Conservation (phyloP, 2,113 vertebrate genomes). For the Pedionomus torquatus region DNA sequence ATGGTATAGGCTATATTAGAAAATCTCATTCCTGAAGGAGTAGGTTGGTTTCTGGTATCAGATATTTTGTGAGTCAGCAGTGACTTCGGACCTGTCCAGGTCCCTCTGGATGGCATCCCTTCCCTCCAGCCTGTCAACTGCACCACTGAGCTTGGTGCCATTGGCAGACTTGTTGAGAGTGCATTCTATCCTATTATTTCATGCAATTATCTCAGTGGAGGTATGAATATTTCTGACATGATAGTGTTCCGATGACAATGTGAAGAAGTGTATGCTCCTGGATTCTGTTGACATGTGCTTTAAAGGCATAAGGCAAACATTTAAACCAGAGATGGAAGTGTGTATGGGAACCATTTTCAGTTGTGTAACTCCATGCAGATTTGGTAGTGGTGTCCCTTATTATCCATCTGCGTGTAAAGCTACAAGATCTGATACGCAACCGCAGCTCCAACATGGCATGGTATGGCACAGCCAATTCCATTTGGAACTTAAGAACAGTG, state of each 20-base stretch:
- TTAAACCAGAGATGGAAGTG: slow-evolving; percentile 31
- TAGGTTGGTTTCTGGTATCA: too few species aligned
- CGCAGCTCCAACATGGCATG: background rate
- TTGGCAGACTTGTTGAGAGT: too few species aligned
- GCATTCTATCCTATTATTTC: too few species aligned
- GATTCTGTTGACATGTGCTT: background rate
- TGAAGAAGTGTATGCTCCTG: background rate
- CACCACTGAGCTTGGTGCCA: too few species aligned
- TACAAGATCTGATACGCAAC: background rate
- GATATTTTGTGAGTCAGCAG: too few species aligned
- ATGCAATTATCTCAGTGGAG: background rate
- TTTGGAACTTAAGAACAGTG: background rate
- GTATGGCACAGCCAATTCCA: background rate
- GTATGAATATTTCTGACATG: background rate
- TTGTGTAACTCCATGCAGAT: slow-evolving; percentile 2
- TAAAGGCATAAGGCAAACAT: slow-evolving; percentile 38
- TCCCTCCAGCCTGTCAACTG: too few species aligned
- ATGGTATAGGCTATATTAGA: too few species aligned
- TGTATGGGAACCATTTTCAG: slow-evolving; percentile 42
- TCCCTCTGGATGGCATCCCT: too few species aligned
- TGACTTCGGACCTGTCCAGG: too few species aligned
- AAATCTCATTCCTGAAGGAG: too few species aligned
- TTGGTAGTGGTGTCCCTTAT: background rate
- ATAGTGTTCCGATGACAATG: slow-evolving; percentile 3
- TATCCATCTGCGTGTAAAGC: background rate